Base-by-base conservation (phyloP, 2,797 vertebrate species). In the Argya squamiceps region DNA sequence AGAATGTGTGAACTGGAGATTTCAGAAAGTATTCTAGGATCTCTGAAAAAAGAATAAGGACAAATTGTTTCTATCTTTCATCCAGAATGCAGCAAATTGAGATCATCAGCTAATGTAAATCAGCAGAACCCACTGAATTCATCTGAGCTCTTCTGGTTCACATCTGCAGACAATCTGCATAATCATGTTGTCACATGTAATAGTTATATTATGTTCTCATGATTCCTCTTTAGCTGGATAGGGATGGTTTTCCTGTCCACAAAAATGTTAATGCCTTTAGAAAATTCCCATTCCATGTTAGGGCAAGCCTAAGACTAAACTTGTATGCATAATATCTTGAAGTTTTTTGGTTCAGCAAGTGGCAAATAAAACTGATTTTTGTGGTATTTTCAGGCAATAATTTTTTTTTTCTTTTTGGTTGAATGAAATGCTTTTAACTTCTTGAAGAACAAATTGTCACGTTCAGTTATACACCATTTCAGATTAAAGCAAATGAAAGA, bases 111-210 rank as follows among this genome's bases (percentile, higher is more conserved):
- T 89, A 71, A 83, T 41, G 39, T 18, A 93, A 74, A 83, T 77
- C 75, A 89, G 37, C 13, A 87, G 56, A 92, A 85, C 43, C 36
- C 63, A 80, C 55, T 64, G 84, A 87, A 82, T 89, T 64, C 12
- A 30, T 91, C 93, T 82, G 5, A 83, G 7, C 3, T 82, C 44
- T 82, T 76, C 82, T 92, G 50, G 83, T 91, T 92, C 82, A 93
- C 91, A 92, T 91, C 91, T 96, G 93, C 32, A 87, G 56, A 77
- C 89, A 67, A 91, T 93, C 60, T 95, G 60, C 53, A 82, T 80
- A 95, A 88, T 78, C 60, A 65, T 83, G 27, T 79, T 87, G 86
- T 88, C 78, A 93, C 64, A 64, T 74, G 60, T 64, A 89, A 89
- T 69, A 64, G 46, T 70, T 89, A 64, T 43, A 78, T 78, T 89